Conservation (phyloP, 2,797 vertebrate species). For the Cryptoblepharus egeriae region DNA sequence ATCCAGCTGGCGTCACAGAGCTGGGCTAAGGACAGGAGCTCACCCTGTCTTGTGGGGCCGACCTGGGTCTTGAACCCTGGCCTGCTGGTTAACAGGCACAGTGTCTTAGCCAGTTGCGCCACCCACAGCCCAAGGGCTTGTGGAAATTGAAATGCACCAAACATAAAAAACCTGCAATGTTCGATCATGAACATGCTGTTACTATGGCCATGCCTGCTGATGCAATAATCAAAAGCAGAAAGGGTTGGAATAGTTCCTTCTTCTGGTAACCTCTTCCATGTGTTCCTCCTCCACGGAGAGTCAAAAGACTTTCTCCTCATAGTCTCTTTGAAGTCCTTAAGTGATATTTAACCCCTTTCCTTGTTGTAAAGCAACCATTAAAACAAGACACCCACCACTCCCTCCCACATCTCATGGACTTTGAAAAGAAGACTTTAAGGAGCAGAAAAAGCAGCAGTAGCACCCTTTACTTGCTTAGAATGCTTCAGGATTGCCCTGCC, state of each 20-base stretch:
- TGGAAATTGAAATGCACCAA: constrained; percentile 56
- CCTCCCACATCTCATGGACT: constrained; percentile 45
- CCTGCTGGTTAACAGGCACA: too few relatives aligned
- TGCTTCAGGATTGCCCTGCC: constrained; percentile 51
- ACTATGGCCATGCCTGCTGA: constrained; percentile 26
- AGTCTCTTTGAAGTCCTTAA: constrained; percentile 66
- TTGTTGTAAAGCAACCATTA: constrained; percentile 57
- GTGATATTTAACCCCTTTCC: constrained; percentile 63
- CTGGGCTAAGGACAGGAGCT: too few relatives aligned
- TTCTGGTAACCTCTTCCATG: constrained; percentile 56
- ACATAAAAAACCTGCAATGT: constrained; percentile 22
- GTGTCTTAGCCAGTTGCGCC: too few relatives aligned
- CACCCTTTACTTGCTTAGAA: constrained; percentile 51
- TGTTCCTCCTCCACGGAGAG: constrained; percentile 56
- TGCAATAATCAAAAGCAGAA: constrained; percentile 64
- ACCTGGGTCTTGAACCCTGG: too few relatives aligned
- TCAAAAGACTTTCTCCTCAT: constrained; percentile 59
- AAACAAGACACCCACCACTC: constrained; percentile 39
- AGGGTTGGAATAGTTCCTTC: constrained; percentile 53
- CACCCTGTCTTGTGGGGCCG: too few relatives aligned
- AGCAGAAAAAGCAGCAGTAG: constrained; percentile 13
- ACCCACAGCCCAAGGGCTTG: too few relatives aligned
- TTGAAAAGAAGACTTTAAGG: constrained; percentile 48
- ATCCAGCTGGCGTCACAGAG: too few relatives aligned
- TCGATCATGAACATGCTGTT: constrained; percentile 37